A percentile compares a stretch with the other conserved stretches of the same genome.
Conservation (phyloP, 92 coral and sea anemone species). For the Porites lobata region DNA sequence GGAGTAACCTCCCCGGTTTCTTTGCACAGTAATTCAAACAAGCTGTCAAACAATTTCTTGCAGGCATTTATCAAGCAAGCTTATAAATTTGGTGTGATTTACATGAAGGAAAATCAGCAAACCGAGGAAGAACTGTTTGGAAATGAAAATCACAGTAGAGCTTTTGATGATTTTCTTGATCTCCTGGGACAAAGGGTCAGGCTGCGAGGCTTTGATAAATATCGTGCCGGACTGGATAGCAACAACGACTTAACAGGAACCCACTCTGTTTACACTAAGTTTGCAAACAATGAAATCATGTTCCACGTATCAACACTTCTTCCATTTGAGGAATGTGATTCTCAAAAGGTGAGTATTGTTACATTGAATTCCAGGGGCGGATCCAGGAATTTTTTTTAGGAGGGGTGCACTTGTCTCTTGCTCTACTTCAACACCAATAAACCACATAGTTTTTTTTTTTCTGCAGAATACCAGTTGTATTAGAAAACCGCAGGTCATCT, state of each 20-base stretch:
- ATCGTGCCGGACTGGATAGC: constrained; percentile 91
- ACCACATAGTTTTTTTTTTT: no score
- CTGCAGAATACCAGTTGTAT: no score
- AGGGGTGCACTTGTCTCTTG: no score
- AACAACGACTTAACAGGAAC: constrained; percentile 88
- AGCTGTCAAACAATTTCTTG: background rate
- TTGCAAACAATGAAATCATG: constrained; percentile 87
- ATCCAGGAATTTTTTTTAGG: no score
- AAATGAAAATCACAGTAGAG: constrained; percentile 84
- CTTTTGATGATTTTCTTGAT: constrained; percentile 92
- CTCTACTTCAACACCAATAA: no score
- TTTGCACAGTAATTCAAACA: no score
- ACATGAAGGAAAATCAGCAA: constrained; percentile 90
- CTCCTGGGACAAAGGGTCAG: constrained; percentile 86
- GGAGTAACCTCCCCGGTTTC: no score
- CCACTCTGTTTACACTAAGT: constrained; percentile 90
- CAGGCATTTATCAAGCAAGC: constrained; percentile 91
- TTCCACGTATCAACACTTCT: constrained; percentile 95
- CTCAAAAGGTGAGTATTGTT: constrained; percentile 75
- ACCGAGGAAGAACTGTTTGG: constrained; percentile 93
- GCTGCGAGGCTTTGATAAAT: constrained; percentile 86
- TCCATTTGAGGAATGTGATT: constrained; percentile 87
- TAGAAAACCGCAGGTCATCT: no score
- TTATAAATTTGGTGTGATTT: constrained; percentile 92
- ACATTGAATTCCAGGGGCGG: no score